These are phyloP conservation scores for Oenanthe oenanthe DNA, from an alignment of 2,113 vertebrate genomes.

Conservation along the genomic window DNA sequence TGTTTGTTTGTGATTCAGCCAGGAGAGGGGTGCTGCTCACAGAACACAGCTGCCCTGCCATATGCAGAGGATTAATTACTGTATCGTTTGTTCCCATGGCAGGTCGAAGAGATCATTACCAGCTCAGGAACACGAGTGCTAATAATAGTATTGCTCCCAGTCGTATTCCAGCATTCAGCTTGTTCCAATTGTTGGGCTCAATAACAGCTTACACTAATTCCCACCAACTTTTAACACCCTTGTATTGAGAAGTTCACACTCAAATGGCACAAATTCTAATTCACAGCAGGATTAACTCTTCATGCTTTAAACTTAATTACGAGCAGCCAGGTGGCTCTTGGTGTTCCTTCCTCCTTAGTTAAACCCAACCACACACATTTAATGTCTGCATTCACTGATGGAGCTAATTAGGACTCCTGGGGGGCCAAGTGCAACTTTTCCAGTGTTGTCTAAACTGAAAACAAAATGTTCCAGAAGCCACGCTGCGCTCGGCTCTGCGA, in stretches of 20 bases:
- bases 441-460: slow-evolving; percentile 24
- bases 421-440: slow-evolving; percentile 29
- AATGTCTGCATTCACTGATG: not conserved
- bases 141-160: not conserved
- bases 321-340: not conserved
- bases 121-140: not conserved
- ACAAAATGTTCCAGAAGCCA: slow-evolving; percentile 58
- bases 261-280: not conserved
- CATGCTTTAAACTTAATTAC: not conserved
- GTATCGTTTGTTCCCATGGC: not conserved
- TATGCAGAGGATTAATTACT: not conserved
- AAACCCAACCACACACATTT: not conserved
- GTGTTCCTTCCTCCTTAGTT: not conserved
- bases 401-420: slow-evolving; percentile 60
- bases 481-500: not conserved
- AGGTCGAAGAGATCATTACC: not conserved
- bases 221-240: not conserved
- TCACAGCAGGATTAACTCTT: slow-evolving; percentile 38
- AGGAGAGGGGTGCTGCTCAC: not conserved
- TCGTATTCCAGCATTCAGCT: not conserved
- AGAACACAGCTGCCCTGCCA: not conserved
- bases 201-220: not conserved
- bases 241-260: not conserved
- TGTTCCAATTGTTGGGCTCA: not conserved
- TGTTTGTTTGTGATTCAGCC: not conserved